These are phyloP conservation scores for Catharus bicknelli DNA, from an alignment of 2,113 vertebrate species.

Conservation along the genomic window DNA sequence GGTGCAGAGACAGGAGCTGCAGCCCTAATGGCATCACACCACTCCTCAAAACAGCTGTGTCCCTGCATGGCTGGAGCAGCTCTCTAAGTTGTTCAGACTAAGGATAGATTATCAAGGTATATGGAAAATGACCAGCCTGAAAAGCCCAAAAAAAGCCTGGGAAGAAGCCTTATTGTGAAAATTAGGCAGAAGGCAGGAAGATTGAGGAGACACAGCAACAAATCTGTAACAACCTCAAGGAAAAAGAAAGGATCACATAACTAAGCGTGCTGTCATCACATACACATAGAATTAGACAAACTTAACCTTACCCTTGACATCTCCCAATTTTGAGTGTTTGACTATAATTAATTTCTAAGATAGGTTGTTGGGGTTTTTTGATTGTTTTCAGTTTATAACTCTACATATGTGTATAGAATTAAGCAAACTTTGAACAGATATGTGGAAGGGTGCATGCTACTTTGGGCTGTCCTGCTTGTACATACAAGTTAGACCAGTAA, in stretches of 20 bases:
- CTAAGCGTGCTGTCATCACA: neutral
- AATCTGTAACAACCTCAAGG: neutral
- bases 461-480: neutral
- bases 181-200: neutral
- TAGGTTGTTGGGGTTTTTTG: neutral
- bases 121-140: neutral
- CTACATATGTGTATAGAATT: neutral
- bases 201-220: neutral
- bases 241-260: neutral
- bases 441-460: neutral
- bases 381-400: neutral
- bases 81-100: neutral
- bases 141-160: neutral
- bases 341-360: neutral
- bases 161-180: neutral
- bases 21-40: neutral
- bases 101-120: neutral
- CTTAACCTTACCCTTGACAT: neutral
- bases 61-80: neutral
- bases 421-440: neutral
- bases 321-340: neutral
- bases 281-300: neutral
- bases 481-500: neutral
- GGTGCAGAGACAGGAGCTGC: constrained; percentile 16
- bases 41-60: neutral